Conservation (phyloP, 2,797 vertebrate genomes). For the Xerus rutilus region DNA sequence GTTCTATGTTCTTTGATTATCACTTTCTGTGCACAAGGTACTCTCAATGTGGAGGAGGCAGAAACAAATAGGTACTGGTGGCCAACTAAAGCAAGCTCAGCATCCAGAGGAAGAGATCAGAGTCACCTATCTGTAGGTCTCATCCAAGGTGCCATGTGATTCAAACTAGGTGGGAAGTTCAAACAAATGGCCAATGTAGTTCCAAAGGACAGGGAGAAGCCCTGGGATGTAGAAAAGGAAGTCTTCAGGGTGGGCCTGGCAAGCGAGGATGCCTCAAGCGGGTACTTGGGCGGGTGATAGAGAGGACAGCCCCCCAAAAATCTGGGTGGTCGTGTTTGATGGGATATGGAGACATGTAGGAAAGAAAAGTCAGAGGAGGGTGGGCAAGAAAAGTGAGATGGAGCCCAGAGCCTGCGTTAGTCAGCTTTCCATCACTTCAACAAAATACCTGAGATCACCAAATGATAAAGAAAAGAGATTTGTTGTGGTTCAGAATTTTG, state of each 20-base stretch:
- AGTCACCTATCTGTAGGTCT: neutral
- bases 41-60: no score
- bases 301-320: neutral
- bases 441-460: neutral
- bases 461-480: neutral
- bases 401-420: neutral
- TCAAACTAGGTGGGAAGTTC: neutral
- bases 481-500: no score
- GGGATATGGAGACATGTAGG: neutral
- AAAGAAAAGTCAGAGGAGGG: neutral
- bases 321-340: neutral
- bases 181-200: neutral
- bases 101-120: neutral
- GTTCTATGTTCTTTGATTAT: neutral
- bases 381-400: neutral
- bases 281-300: neutral
- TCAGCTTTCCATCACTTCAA: neutral
- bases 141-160: neutral
- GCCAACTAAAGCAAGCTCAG: neutral
- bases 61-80: neutral
- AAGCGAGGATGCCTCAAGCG: rapidly evolving
- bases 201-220: neutral
- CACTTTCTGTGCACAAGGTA: neutral
- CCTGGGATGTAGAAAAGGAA: neutral
- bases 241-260: no score